A percentile compares a stretch with the other conserved stretches of the same genome.
phyloP scores from a whole-genome alignment of 2,797 vertebrate species.

The Paguma larvata region DNA sequence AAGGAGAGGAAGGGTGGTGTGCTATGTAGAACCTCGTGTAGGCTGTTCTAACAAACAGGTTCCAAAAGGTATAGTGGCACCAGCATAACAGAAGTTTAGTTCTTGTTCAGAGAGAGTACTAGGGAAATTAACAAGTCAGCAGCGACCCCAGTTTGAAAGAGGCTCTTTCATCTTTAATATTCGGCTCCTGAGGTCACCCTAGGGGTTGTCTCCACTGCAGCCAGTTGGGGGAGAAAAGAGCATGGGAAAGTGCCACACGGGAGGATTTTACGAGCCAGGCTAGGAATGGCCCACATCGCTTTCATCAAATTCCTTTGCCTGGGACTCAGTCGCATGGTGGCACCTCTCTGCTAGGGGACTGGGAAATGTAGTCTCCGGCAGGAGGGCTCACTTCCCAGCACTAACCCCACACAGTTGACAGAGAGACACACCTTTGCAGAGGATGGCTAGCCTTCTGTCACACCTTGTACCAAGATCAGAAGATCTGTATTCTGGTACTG shows the following conservation, averaged over 20 bases:
- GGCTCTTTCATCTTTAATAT: background rate
- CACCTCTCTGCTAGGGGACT: background rate
- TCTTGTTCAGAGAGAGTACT: background rate
- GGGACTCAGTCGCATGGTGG: background rate
- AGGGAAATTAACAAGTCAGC: background rate
- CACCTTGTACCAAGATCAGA: background rate
- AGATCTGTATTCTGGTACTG: background rate
- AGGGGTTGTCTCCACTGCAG: background rate
- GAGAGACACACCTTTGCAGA: background rate
- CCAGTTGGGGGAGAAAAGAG: background rate
- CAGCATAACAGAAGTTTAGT: background rate
- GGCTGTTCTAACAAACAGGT: background rate
- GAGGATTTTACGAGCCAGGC: background rate
- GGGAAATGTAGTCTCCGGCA: background rate
- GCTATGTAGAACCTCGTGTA: background rate
- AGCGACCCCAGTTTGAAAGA: background rate
- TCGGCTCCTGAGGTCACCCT: background rate
- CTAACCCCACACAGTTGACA: background rate
- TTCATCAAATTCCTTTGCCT: background rate
- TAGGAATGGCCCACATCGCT: background rate
- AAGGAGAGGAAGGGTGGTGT: background rate
- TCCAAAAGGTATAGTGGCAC: background rate
- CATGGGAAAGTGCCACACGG: background rate
- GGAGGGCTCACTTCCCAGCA: background rate
- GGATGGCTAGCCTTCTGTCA: no score